Evolutionary conservation across 2,888 invertebrate species (phyloP), one percentile per base, ranked within the genome.

Genomic region (Steromphala cineraria): DNA sequence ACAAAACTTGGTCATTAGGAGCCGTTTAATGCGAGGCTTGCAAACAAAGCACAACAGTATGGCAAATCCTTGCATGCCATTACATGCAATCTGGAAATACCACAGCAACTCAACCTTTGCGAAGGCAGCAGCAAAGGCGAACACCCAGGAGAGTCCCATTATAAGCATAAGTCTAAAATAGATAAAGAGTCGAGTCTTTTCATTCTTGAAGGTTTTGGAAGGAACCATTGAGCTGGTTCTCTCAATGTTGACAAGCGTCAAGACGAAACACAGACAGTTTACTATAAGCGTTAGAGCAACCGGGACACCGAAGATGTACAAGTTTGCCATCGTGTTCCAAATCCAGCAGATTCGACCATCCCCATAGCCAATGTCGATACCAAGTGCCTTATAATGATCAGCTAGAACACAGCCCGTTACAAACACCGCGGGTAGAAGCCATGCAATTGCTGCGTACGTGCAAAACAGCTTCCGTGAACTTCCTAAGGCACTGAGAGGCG

Each of bases 101-200:
- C 84, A 79, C 24, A 84, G 13, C 67, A 78, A 2, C 13, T 79
- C 5, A 19, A 62, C n/a, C 80, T 86, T 46, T 24, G 80, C 53
- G 56, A 77, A 36, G 75, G 83, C 53, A 67, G 87, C 82, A 75
- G 82, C 17, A 28, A 83, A 71, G 62, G 78, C 78, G 31, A 83
- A 67, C 15, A 79, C 19, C 83, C 83, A 83, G 19, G 55, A 78
- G 8, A 80, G 36, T 13, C 83, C 83, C 83, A 83, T 81, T 28
- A 83, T 52, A 10, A 83, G 19, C 5, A 80, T 71, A 46, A 83
- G 36, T 46, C 75, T 74, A 55, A 81, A 28, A 28, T 80, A 83
- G 24, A 79, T 24, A 15, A 75, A 40, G n/a, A 81, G 46, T 15
- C 62, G 62, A 4, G 28, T 62, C 62, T 62, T 62, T 28, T 62